A percentile compares a stretch with the other conserved stretches of the same genome.
These are phyloP conservation scores for Poecile atricapillus DNA, from an alignment of 2,113 vertebrate species.

Conservation along the genomic window DNA sequence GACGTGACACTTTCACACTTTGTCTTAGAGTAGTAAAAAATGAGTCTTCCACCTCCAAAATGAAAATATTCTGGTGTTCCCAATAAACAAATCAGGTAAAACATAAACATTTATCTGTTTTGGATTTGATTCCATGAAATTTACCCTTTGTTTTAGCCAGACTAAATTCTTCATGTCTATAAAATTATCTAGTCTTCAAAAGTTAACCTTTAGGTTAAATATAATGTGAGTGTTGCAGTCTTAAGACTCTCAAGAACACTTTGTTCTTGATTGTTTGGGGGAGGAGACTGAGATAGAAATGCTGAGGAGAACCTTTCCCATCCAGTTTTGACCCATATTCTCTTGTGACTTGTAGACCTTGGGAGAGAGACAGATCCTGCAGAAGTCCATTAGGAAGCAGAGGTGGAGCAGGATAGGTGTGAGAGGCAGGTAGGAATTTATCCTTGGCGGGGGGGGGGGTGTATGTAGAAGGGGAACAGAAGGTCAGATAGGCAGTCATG, in stretches of 20 bases:
- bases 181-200: background rate
- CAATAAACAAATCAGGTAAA: background rate
- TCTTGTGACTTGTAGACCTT: background rate
- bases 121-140: background rate
- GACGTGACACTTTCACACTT: background rate
- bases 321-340: background rate
- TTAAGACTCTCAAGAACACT: background rate
- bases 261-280: background rate
- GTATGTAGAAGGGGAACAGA: background rate
- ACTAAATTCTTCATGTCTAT: background rate
- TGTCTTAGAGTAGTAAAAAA: background rate
- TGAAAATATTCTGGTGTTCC: background rate
- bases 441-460: rapidly evolving
- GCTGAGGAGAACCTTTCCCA: background rate
- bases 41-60: background rate
- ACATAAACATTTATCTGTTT: background rate
- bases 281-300: background rate
- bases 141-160: background rate
- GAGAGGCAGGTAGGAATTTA: background rate
- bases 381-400: background rate
- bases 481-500: background rate
- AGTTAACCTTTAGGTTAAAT: background rate
- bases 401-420: background rate
- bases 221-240: background rate
- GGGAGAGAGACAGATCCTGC: background rate